Percentiles rank a stretch among this genome's conserved stretches.
phyloP scores from a whole-genome alignment of 92 coral and sea anemone genomes.

The Hydrozoanthus gracilis region DNA sequence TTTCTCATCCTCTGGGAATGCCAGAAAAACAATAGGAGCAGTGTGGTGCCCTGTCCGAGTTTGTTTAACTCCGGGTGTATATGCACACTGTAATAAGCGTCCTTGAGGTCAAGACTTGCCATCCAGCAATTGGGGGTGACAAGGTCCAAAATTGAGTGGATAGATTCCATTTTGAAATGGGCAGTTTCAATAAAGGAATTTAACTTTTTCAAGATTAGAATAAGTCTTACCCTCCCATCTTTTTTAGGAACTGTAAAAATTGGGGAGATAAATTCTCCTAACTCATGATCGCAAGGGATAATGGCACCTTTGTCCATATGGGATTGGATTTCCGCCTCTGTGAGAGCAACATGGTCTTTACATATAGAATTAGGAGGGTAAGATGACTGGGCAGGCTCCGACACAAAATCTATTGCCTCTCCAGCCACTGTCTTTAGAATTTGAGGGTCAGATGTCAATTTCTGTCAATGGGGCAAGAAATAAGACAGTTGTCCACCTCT shows the following conservation, averaged over 20 bases:
- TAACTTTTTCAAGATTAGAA: constrained; percentile 61
- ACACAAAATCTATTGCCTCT: constrained; percentile 29
- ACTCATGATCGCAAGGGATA: constrained; percentile 41
- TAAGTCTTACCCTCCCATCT: constrained; percentile 58
- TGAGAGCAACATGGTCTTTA: not conserved
- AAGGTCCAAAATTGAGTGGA: constrained; percentile 53
- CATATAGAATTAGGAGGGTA: constrained; percentile 47
- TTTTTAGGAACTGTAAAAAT: constrained; percentile 65
- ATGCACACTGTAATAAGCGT: constrained; percentile 72
- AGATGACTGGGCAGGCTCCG: constrained; percentile 45
- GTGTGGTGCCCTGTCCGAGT: constrained; percentile 39
- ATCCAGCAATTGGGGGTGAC: constrained; percentile 62
- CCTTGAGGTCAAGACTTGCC: constrained; percentile 68
- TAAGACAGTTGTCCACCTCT: too few species aligned
- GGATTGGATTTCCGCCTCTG: too few species aligned
- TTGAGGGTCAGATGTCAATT: not conserved
- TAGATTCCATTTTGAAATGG: constrained; percentile 65
- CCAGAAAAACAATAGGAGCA: too few species aligned
- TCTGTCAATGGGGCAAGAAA: not conserved
- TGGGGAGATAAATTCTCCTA: constrained; percentile 65
- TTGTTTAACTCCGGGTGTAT: constrained; percentile 58
- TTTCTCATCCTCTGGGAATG: too few species aligned
- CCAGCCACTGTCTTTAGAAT: not conserved
- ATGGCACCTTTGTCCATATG: constrained; percentile 27
- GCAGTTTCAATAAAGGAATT: constrained; percentile 51